phyloP scores from a whole-genome alignment of 2,888 invertebrate genomes.

The Erebia ligea region DNA sequence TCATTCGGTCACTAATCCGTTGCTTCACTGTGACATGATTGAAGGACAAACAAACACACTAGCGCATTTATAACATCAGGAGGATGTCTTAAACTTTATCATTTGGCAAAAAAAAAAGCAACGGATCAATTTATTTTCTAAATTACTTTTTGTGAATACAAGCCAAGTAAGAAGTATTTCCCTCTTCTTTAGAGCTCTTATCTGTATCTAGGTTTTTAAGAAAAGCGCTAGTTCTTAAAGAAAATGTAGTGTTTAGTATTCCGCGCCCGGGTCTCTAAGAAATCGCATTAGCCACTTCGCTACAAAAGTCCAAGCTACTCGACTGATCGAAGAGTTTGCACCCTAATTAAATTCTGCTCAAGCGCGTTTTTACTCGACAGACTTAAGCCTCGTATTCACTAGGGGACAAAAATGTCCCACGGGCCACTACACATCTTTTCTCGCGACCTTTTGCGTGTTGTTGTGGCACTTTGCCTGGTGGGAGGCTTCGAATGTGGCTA shows the following conservation, averaged over 20 bases:
- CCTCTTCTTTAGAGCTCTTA: background rate
- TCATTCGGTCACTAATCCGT: no score
- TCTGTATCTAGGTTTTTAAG: slow-evolving; percentile 6
- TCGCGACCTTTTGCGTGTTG: no score
- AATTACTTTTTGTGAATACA: background rate
- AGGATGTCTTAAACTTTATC: background rate
- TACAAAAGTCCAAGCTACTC: slow-evolving; percentile 17
- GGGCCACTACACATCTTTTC: no score
- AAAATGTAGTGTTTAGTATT: slow-evolving; percentile 21
- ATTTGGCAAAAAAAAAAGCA: background rate
- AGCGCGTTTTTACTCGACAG: background rate
- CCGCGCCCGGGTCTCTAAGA: background rate
- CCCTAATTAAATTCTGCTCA: slow-evolving; percentile 12
- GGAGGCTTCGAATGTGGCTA: no score
- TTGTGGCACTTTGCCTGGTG: no score
- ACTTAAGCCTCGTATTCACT: no score
- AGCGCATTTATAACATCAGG: no score
- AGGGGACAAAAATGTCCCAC: no score
- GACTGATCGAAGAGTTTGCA: slow-evolving; percentile 14
- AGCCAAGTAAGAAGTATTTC: background rate
- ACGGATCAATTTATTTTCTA: background rate
- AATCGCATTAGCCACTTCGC: slow-evolving; percentile 18
- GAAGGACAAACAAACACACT: no score
- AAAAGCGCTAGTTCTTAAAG: slow-evolving; percentile 10
- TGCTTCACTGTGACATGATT: no score